Conservation (phyloP, 1,140 invertebrate genomes). For the Penaeus japonicus region DNA sequence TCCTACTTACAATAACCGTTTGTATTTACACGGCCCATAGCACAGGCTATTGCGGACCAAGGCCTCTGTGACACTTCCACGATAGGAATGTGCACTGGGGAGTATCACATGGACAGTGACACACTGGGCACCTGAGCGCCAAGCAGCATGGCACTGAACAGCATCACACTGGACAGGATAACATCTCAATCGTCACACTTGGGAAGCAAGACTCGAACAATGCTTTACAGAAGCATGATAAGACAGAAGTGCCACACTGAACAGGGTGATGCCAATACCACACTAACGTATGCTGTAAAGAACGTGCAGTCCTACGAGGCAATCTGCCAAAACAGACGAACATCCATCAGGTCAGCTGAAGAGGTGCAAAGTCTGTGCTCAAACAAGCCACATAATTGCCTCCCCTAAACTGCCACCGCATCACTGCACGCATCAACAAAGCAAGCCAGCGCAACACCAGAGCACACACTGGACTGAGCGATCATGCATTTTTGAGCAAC, state of each 20-base stretch:
- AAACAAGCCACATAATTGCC: too few relatives aligned
- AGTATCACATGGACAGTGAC: conserved; percentile 8
- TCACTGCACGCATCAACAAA: too few relatives aligned
- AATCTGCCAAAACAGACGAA: too few relatives aligned
- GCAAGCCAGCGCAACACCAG: too few relatives aligned
- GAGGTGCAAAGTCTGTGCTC: too few relatives aligned
- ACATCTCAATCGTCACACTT: not conserved
- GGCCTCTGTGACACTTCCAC: conserved; percentile 48
- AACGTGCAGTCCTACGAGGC: too few relatives aligned
- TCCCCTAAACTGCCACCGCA: too few relatives aligned
- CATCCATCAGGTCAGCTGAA: too few relatives aligned
- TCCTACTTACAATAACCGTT: conserved; percentile 47
- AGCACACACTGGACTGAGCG: too few relatives aligned
- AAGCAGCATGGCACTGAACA: not conserved
- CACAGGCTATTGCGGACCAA: conserved; percentile 50
- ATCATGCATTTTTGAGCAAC: too few relatives aligned
- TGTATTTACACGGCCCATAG: conserved; percentile 55
- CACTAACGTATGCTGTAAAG: too few relatives aligned
- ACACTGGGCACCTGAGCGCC: not conserved
- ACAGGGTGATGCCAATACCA: not conserved
- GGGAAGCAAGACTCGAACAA: not conserved
- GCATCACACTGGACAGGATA: not conserved
- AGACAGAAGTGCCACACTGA: not conserved
- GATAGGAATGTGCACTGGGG: conserved; percentile 35
- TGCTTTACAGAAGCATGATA: not conserved